These are phyloP conservation scores for Heliconius melpomene DNA, from an alignment of 1,140 invertebrate species.

Conservation along the genomic window DNA sequence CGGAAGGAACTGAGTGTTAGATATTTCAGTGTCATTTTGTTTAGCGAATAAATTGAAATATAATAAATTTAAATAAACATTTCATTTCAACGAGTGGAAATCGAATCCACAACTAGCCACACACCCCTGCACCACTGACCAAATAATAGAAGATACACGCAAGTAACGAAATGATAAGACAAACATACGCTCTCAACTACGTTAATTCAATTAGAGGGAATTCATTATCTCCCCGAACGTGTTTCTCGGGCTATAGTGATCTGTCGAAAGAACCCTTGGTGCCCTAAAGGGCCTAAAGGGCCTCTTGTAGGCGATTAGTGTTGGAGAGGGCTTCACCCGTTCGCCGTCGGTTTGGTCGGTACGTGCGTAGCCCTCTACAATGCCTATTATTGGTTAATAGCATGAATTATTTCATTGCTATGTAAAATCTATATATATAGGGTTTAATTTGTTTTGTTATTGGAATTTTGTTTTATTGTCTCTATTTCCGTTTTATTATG, in stretches of 20 bases:
- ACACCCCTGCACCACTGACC: too few relatives aligned
- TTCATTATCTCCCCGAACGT: slow-evolving; percentile 68
- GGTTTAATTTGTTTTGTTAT: slow-evolving; percentile 12
- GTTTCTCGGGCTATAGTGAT: slow-evolving; percentile 66
- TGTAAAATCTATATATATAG: not conserved
- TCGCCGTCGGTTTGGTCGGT: slow-evolving; percentile 55
- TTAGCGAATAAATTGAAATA: too few relatives aligned
- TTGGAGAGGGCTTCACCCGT: slow-evolving; percentile 58
- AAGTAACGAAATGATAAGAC: slow-evolving; percentile 23
- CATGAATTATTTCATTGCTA: slow-evolving; percentile 38
- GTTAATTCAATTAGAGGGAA: slow-evolving; percentile 67
- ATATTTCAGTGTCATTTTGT: too few relatives aligned
- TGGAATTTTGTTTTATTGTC: not conserved
- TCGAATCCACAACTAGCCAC: not conserved
- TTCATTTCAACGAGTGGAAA: not conserved
- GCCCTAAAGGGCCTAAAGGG: slow-evolving; percentile 59
- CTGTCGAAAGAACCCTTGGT: slow-evolving; percentile 66
- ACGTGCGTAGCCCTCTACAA: slow-evolving; percentile 50
- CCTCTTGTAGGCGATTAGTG: slow-evolving; percentile 62
- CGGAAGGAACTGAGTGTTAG: too few relatives aligned
- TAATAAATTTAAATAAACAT: too few relatives aligned
- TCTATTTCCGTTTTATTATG: slow-evolving; percentile 9
- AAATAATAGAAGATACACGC: not conserved
- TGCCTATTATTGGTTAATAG: slow-evolving; percentile 59
- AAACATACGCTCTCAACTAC: slow-evolving; percentile 24